phyloP scores from a whole-genome alignment of 2,113 vertebrate species.

The Glareola pratincola region DNA sequence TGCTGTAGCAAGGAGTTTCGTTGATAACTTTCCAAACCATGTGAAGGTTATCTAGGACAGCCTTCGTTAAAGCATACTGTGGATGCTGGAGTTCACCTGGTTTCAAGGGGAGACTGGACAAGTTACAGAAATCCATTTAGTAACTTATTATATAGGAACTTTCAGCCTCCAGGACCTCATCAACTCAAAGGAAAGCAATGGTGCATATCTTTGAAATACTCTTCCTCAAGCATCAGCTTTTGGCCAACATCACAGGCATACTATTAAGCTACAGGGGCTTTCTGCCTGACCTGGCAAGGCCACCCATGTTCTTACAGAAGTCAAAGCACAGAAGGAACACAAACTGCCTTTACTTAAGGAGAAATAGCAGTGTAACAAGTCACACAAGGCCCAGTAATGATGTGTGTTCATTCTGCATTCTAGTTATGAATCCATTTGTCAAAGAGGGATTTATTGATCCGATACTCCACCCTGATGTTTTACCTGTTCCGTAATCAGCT shows the following conservation, averaged over 20 bases:
- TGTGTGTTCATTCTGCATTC: background rate
- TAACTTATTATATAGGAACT: constrained; percentile 37
- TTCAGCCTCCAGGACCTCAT: background rate
- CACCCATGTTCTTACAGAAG: background rate
- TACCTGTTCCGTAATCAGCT: background rate
- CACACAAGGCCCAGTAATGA: background rate
- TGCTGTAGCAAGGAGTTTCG: background rate
- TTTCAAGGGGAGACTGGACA: constrained; percentile 4
- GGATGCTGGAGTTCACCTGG: background rate
- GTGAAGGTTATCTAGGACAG: constrained; percentile 32
- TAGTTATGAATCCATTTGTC: background rate
- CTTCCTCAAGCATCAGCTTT: constrained; percentile 3
- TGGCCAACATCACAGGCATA: background rate
- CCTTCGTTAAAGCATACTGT: background rate
- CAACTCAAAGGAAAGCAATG: background rate
- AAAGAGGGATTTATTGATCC: background rate
- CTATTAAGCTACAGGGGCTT: background rate
- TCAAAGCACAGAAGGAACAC: background rate
- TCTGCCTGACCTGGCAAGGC: background rate
- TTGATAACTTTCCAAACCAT: background rate
- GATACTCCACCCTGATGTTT: background rate
- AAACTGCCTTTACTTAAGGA: background rate
- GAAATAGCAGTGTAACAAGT: background rate
- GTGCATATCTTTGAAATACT: background rate
- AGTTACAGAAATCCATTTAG: constrained; percentile 7